Base-by-base conservation (phyloP, 2,113 vertebrate genomes). In the Corythoichthys haematopterus region DNA sequence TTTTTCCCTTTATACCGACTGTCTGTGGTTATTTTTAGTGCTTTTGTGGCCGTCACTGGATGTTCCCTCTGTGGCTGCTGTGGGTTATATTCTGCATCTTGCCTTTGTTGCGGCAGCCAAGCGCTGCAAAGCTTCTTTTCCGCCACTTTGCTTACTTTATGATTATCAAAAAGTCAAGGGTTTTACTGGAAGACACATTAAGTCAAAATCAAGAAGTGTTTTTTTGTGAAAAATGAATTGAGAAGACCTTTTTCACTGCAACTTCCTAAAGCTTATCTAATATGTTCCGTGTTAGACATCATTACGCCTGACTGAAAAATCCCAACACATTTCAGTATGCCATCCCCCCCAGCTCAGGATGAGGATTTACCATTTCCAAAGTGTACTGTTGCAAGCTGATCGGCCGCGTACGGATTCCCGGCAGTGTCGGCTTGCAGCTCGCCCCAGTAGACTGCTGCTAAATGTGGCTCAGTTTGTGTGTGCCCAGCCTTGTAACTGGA, bases 401-500 rank as follows among this genome's bases (percentile, higher is more conserved):
- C 61, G 60, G 61, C 69, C 35, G 3, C n/a, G 11, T 16, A 10
- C 48, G n/a, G 73, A 72, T 72, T 66, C 46, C 77, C 74, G 72
- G 61, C 82, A 67, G 63, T 74, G 70, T 76, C 20, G 64, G 81
- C 74, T 81, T 36, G 6, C 82, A 79, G 64, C 47, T 57, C 33
- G 13, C 55, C 55, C 51, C 58, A 38, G 67, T 71, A 62, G 68
- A 59, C 60, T 66, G 82, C 77, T 76, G 77, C 84, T 85, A 84
- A 85, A 85, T 85, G 76, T 78, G 78, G 85, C 79, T 76, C 81
- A 69, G 79, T 75, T 77, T 81, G 72, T 80, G 70, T 88, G 83
- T 88, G 84, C 81, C 78, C 80, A 77, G 80, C 78, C 81, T 70
- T 78, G 88, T 87, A 89, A 89, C 81, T 64, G 72, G 84, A 89